A percentile compares a stretch with the other conserved stretches of the same genome.
Conservation (phyloP, 2,888 invertebrate species). For the Leptinotarsa rubiginosa region DNA sequence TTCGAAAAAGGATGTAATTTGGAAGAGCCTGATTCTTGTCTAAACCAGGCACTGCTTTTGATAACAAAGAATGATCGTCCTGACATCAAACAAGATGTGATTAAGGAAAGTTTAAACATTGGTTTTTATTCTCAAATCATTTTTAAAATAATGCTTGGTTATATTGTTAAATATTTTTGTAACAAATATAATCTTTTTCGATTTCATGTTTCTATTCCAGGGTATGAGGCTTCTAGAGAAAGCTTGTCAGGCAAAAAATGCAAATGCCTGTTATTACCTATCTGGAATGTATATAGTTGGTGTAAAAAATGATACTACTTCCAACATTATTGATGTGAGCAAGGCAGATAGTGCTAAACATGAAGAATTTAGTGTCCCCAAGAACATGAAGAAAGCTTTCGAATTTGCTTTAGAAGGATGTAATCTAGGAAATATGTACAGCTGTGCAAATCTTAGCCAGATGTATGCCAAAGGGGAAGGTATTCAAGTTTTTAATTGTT, state of each 20-base stretch:
- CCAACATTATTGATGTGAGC: slow-evolving; percentile 25
- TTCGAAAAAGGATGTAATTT: slow-evolving; percentile 84
- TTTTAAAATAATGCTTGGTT: background rate
- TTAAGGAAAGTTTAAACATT: slow-evolving; percentile 58
- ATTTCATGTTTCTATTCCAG: slow-evolving; percentile 48
- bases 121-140: background rate
- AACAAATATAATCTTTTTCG: slow-evolving; percentile 13
- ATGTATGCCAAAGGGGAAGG: slow-evolving; percentile 91
- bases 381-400: slow-evolving; percentile 83
- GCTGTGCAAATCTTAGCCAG: slow-evolving; percentile 90
- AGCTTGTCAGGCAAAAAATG: slow-evolving; percentile 64
- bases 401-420: slow-evolving; percentile 83
- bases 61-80: slow-evolving; percentile 68
- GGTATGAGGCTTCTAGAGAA: slow-evolving; percentile 69
- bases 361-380: slow-evolving; percentile 65
- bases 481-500: slow-evolving; percentile 25
- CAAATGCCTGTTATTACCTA: slow-evolving; percentile 78
- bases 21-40: slow-evolving; percentile 78
- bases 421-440: slow-evolving; percentile 84
- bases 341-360: slow-evolving; percentile 29
- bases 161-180: too few species aligned
- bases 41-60: slow-evolving; percentile 79
- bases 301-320: slow-evolving; percentile 68
- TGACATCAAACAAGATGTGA: slow-evolving; percentile 70
- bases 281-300: slow-evolving; percentile 84